Evolutionary conservation across 2,888 invertebrate species (phyloP).

Genomic region (Clivina fossor): DNA sequence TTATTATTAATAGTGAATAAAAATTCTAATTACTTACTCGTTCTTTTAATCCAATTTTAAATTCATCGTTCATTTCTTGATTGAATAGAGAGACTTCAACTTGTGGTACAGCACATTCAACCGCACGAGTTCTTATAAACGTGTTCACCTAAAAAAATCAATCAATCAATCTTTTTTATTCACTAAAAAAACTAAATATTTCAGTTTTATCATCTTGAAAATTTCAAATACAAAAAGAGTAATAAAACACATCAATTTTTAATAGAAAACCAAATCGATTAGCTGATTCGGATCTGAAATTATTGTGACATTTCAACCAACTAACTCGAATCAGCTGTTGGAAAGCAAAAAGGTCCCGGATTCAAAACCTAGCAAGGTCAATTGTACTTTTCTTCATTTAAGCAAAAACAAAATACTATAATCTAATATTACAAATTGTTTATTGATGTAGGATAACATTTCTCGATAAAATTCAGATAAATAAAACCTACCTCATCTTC

Average conservation of each 20-base stretch:
- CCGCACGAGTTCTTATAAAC: slow-evolving; percentile 54
- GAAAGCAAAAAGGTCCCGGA: background rate
- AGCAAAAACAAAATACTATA: slow-evolving; percentile 1
- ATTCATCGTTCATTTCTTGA: slow-evolving; percentile 57
- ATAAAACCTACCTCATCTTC: slow-evolving; percentile 52
- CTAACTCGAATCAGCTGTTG: background rate
- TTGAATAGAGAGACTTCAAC: slow-evolving; percentile 60
- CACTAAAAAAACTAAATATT: no score
- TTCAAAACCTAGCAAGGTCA: no score
- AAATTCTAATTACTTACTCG: slow-evolving; percentile 51
- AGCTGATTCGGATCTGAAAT: no score
- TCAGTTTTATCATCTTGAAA: no score
- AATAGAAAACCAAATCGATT: no score
- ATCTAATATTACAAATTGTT: slow-evolving; percentile 7
- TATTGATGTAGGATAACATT: background rate
- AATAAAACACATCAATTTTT: no score
- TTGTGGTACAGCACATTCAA: slow-evolving; percentile 56
- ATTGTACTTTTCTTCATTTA: no score
- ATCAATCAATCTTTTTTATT: no score
- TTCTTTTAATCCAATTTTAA: slow-evolving; percentile 54
- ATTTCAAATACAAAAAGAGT: no score
- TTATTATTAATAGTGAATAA: background rate
- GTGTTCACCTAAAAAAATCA: slow-evolving; percentile 50
- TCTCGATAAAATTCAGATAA: no score
- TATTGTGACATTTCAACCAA: no score